A percentile compares a stretch with the other conserved stretches of the same genome.
These are phyloP conservation scores for Dusona sp. DNA, from an alignment of 2,888 invertebrate genomes.

Conservation along the genomic window DNA sequence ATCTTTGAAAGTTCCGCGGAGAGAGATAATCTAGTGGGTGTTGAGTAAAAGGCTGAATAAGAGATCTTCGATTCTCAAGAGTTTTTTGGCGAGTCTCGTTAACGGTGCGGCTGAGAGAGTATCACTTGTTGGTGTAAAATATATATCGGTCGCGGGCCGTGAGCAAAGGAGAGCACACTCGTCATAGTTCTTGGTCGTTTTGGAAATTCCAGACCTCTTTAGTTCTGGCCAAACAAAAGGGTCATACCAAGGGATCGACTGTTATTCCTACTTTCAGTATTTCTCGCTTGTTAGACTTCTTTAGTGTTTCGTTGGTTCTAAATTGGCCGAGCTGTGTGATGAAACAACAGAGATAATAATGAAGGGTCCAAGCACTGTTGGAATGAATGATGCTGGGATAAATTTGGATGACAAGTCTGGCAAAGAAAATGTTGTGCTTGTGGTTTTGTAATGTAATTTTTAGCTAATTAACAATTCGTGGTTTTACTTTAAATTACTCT, in stretches of 20 bases:
- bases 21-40: conserved; percentile 14
- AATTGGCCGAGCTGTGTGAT: conserved; percentile 37
- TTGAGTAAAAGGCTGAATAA: neutral
- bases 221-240: conserved; percentile 50
- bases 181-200: conserved; percentile 19
- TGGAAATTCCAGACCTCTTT: conserved; percentile 37
- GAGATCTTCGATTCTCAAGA: neutral
- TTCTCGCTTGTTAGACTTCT: conserved; percentile 47
- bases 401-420: conserved; percentile 16
- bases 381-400: conserved; percentile 33
- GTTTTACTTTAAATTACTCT: neutral
- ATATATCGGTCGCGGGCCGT: neutral
- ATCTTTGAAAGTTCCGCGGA: conserved; percentile 33
- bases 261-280: conserved; percentile 8
- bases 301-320: conserved; percentile 45
- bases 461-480: neutral
- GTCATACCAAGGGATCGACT: conserved; percentile 13
- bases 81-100: neutral
- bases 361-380: neutral
- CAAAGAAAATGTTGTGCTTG: neutral
- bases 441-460: neutral
- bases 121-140: neutral
- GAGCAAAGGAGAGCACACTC: conserved; percentile 5
- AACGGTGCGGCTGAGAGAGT: neutral
- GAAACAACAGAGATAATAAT: conserved; percentile 15